Base-by-base conservation (phyloP, 2,888 invertebrate species). In the Heliconius charithonia region DNA sequence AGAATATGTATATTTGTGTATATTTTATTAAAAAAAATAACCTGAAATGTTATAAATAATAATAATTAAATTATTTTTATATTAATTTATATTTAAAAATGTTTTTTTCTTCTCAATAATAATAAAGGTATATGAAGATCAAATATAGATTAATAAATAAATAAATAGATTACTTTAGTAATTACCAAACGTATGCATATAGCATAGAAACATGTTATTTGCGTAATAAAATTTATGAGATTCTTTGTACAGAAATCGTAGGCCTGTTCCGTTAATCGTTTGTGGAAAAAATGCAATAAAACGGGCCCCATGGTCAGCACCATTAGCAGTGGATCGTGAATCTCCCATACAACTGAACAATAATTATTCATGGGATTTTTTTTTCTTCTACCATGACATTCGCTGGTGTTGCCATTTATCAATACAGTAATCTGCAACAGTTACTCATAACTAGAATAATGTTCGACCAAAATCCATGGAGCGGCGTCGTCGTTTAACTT, bases 371-470 rank as follows among this genome's bases (percentile, higher is more conserved):
- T 91, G 84, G 86, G 2, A n/a, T n/a, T 13, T 83, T 82, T 88
- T 86, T 88, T 90, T 72, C 92, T 91, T 90, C 87, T 86, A 84
- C 86, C 86, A 84, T 85, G 88, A 88, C 89, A 91, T 91, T 88
- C 90, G 89, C 89, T 88, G 87, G 89, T 89, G 89, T 86, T 83
- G 87, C 87, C 92, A 93, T 94, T 93, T 93, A 94, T 94, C 94
- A 94, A 93, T 92, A 83, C 84, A 81, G 89, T 93, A 93, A 94
- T 94, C 94, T 93, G 89, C 87, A 89, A 90, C 90, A 90, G 90
- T 91, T 93, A 93, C 91, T 93, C 91, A 91, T 92, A 92, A 91
- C 88, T 87, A 86, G 89, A 90, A 90, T 90, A 90, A 89, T 90
- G 85, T 86, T 80, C 82, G 82, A 81, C 81, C 80, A 79, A 77